These are phyloP conservation scores for Campylomormyrus tamandua DNA, from an alignment of 2,113 vertebrate genomes.

Conservation along the genomic window DNA sequence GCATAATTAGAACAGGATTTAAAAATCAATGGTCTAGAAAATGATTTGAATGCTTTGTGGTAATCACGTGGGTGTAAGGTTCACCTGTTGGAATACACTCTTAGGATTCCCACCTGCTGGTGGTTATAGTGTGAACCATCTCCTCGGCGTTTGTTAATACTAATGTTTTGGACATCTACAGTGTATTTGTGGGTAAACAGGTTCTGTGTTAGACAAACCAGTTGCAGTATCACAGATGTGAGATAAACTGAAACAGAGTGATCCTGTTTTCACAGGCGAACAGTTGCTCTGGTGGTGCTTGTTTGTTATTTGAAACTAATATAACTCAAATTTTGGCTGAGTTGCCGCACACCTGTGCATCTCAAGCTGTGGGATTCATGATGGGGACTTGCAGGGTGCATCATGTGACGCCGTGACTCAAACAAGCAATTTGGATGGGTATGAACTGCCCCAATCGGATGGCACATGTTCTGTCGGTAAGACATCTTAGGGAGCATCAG, in stretches of 20 bases:
- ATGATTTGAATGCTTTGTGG: neutral
- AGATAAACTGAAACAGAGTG: neutral
- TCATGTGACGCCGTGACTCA: neutral
- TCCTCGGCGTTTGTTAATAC: neutral
- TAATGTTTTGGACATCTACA: neutral
- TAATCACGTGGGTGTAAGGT: neutral
- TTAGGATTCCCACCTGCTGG: neutral
- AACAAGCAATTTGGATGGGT: neutral
- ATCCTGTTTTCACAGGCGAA: neutral
- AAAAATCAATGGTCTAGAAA: conserved; percentile 1
- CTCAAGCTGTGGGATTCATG: neutral
- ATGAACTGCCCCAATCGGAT: neutral
- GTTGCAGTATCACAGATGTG: neutral
- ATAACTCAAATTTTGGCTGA: neutral
- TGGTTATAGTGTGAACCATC: neutral
- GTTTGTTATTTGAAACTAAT: conserved; percentile 5
- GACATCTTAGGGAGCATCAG: neutral
- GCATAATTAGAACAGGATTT: neutral
- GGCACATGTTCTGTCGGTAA: neutral
- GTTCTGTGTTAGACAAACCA: neutral
- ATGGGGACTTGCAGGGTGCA: neutral
- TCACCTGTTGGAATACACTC: neutral
- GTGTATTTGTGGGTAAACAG: neutral
- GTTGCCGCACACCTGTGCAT: neutral
- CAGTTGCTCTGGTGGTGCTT: neutral